A percentile compares a stretch with the other conserved stretches of the same genome.
phyloP scores from a whole-genome alignment of 2,888 invertebrate species.

The Allacma fusca region DNA sequence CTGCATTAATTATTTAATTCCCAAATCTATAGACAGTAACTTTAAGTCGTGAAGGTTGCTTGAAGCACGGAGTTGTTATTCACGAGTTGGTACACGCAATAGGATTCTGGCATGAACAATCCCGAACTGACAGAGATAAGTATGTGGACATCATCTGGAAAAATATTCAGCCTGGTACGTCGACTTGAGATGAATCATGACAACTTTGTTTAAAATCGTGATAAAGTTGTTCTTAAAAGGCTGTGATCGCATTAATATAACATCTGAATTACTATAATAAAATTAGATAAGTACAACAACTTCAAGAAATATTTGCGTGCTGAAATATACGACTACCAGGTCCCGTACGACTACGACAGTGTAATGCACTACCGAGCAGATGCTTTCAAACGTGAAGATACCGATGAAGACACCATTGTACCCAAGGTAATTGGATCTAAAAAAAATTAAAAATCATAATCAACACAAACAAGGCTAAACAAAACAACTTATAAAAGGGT shows the following conservation, averaged over 20 bases:
- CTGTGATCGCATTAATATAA: too few relatives aligned
- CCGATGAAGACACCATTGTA: constrained; percentile 66
- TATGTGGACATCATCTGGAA: constrained; percentile 78
- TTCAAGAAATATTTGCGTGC: constrained; percentile 66
- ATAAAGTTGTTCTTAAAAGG: too few relatives aligned
- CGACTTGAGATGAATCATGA: too few relatives aligned
- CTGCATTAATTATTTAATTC: neutral
- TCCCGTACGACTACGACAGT: constrained; percentile 68
- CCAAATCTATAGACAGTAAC: constrained; percentile 64
- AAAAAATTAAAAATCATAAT: too few relatives aligned
- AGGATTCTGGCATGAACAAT: constrained; percentile 86
- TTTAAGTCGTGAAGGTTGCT: constrained; percentile 65
- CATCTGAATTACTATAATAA: too few relatives aligned
- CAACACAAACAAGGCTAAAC: too few relatives aligned
- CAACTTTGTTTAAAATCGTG: too few relatives aligned
- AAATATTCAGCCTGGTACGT: constrained; percentile 72
- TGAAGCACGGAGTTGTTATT: constrained; percentile 72
- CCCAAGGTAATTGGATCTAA: constrained; percentile 62
- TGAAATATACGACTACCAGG: constrained; percentile 65
- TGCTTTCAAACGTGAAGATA: constrained; percentile 66
- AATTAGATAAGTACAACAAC: constrained; percentile 65
- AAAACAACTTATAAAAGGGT: too few relatives aligned
- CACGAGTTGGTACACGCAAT: constrained; percentile 83
- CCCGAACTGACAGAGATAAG: constrained; percentile 78
- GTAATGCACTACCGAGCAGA: constrained; percentile 69